These are phyloP conservation scores for Ochotona princeps DNA, from an alignment of 2,113 vertebrate species.

Conservation along the genomic window DNA sequence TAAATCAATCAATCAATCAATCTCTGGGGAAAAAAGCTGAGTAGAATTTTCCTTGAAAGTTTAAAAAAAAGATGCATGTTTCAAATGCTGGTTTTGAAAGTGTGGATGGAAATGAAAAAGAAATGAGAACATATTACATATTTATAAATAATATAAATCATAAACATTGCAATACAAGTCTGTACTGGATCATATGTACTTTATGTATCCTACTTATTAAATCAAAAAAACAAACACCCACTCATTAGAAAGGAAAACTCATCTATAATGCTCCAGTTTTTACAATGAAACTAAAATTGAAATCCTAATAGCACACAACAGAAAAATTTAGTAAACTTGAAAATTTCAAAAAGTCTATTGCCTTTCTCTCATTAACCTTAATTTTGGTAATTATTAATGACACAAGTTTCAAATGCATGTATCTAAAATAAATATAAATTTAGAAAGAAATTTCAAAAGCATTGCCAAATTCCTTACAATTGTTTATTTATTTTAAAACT, in stretches of 20 bases:
- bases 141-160: background rate
- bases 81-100: background rate
- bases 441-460: background rate
- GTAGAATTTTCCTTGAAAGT: background rate
- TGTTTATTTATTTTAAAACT: background rate
- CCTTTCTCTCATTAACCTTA: background rate
- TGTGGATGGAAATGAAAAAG: constrained; percentile 20
- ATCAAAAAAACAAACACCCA: background rate
- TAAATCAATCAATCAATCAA: too few relatives aligned
- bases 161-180: too few relatives aligned
- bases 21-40: background rate
- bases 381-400: background rate
- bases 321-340: background rate
- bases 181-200: background rate
- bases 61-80: background rate
- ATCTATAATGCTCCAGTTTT: background rate
- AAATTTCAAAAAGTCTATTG: background rate
- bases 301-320: background rate
- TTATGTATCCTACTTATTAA: background rate
- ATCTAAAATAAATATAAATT: constrained; percentile 26
- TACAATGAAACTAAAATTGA: too few relatives aligned
- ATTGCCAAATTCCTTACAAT: background rate
- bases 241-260: background rate
- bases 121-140: background rate
- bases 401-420: background rate